Base-by-base conservation (phyloP, 2,888 invertebrate species). In the Boloria selene region DNA sequence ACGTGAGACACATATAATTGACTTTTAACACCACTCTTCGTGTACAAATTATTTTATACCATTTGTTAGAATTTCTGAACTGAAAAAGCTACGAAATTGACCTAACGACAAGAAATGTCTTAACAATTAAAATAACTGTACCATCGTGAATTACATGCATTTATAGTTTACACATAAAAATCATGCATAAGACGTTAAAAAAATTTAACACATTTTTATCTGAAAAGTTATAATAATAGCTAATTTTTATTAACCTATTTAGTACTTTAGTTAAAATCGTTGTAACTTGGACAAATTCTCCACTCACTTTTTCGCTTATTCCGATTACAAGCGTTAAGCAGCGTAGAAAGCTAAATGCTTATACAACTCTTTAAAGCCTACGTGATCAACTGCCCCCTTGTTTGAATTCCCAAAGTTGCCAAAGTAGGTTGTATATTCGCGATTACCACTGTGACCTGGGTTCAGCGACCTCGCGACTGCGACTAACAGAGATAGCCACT, bases 281-380 rank as follows among this genome's bases (percentile, higher is more conserved):
- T 84, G 86, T 79, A 2, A 79, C 78, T 75, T 80, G 83, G 81
- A 79, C 82, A 88, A 88, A 88, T 88, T 88, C 88, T 88, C 88
- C 87, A 82, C 74, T 89, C 87, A 87, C 84, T 86, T 86, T 84
- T 86, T 86, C 81, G 79, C 80, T 84, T 82, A 87, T 84, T 88
- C 82, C 81, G 85, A 82, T 84, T 81, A 82, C 80, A 82, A 81
- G 22, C 22, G 22, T 3, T 22, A 22, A 22, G 22, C 22, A 80
- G 75, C 75, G 84, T 89, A 89, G 90, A 90, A 89, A 89, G 89
- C 83, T 79, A 75, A 80, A 75, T 80, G 82, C 84, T 89, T 89
- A 88, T 86, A 87, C 87, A 88, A 88, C 84, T 80, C 79, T 81
- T 82, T 79, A 79, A 78, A 80, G 76, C 77, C 79, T 79, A 75